Conservation (phyloP, 2,113 vertebrate genomes). For the Conger conger region DNA sequence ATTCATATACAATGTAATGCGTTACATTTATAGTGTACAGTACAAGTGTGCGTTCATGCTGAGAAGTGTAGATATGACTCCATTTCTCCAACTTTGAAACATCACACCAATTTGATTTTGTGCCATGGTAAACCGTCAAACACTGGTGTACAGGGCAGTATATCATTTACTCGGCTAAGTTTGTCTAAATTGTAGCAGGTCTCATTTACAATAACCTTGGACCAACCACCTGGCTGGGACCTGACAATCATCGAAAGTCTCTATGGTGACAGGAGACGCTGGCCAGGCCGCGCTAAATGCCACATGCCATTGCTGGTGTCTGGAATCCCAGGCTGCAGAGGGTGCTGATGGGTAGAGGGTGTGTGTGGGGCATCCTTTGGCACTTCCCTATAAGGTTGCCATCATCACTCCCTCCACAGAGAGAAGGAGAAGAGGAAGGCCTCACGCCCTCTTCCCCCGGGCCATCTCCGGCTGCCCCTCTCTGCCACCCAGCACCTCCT, state of each 20-base stretch:
- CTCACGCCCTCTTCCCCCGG: not conserved
- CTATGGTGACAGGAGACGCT: constrained; percentile 54
- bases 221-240: constrained; percentile 57
- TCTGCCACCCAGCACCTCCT: no score
- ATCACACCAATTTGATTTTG: no score
- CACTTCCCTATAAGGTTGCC: constrained; percentile 84
- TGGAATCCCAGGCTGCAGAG: constrained; percentile 68
- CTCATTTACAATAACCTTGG: constrained; percentile 7
- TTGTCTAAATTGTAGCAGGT: no score
- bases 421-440: constrained; percentile 52
- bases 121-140: no score
- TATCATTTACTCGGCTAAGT: no score
- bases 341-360: constrained; percentile 62
- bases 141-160: no score
- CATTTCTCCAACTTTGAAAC: no score
- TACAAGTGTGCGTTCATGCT: no score
- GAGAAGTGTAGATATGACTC: no score
- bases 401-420: constrained; percentile 62
- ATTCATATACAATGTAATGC: no score
- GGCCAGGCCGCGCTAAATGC: constrained; percentile 70
- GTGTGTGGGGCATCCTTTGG: constrained; percentile 61
- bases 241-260: constrained; percentile 54
- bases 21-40: no score
- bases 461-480: not conserved
- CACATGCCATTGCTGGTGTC: constrained; percentile 73